phyloP scores from a whole-genome alignment of 2,888 invertebrate genomes.

The Dorcus hopei region DNA sequence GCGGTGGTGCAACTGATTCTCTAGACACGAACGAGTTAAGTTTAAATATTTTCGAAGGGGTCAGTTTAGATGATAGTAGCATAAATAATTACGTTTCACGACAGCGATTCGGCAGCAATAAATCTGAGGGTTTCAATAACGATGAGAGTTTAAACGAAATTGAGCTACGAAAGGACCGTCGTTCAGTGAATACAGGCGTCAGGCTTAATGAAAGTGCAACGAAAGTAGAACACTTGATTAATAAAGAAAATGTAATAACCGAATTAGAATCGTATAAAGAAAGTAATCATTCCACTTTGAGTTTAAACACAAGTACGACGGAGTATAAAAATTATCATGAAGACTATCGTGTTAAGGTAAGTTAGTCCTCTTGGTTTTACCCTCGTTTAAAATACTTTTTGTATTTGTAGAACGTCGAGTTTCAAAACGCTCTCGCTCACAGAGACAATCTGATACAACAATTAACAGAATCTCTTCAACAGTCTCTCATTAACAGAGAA shows the following conservation, averaged over 20 bases:
- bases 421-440: slow-evolving; percentile 64
- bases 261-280: slow-evolving; percentile 54
- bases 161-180: neutral
- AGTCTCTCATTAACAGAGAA: slow-evolving; percentile 61
- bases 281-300: slow-evolving; percentile 52
- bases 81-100: slow-evolving; percentile 34
- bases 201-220: slow-evolving; percentile 2
- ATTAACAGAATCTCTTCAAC: slow-evolving; percentile 67
- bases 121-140: slow-evolving; percentile 1
- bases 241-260: slow-evolving; percentile 51
- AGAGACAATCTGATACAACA: slow-evolving; percentile 71
- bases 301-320: slow-evolving; percentile 61
- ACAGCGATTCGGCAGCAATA: slow-evolving; percentile 6
- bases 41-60: slow-evolving; percentile 44
- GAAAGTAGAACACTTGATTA: slow-evolving; percentile 45
- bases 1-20: slow-evolving; percentile 19
- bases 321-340: slow-evolving; percentile 72
- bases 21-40: slow-evolving; percentile 40
- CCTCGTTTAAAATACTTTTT: neutral
- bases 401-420: slow-evolving; percentile 65
- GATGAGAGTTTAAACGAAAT: slow-evolving; percentile 23
- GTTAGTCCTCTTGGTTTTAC: slow-evolving; percentile 30
- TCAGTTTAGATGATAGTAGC: slow-evolving; percentile 44
- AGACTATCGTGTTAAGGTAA: slow-evolving; percentile 67
- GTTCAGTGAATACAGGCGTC: neutral